Evolutionary conservation across 2,797 vertebrate species (phyloP), one percentile per base, ranked within the genome.

Genomic region (Hybognathus amarus): DNA sequence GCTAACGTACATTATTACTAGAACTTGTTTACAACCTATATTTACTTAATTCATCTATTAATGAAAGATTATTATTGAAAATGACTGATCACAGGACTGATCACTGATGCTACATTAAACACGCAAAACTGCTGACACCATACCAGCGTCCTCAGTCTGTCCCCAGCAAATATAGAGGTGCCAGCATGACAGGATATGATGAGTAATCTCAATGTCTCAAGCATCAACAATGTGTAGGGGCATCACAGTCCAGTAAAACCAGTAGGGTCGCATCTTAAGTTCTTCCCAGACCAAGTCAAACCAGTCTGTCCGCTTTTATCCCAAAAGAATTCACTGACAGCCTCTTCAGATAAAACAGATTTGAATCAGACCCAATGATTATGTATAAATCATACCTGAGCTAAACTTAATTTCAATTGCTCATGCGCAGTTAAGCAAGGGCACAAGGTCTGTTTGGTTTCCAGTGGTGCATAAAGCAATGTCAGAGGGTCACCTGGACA

Each of bases 391-490:
- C 20, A 33, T 33, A 27, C 12, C 10, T 30, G 10, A n/a, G 22
- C 6, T 56, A 42, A 27, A 42, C 17, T 36, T 11, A 15, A 38
- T 50, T 74, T 74, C 24, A 66, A 40, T 52, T 10, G 40, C 69
- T 42, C 42, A 17, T 82, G 71, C 12, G 13, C 30, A 30, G 4
- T 59, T 12, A 42, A 38, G 11, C 73, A 77, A 83, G 63, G 63
- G 24, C 81, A 77, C 6, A 47, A 27, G 18, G 52, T 50, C 15
- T 54, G 1, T 69, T 66, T 69, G 5, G 27, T 70, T 42, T 45
- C 66, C 85, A 66, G 2, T 85, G 88, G 88, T 89, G 91, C 92
- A 91, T 81, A 33, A 87, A 71, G 76, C 92, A 93, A 94, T 79
- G 91, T 91, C 91, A 92, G 87, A 89, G 85, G 91, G 92, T 91